phyloP scores from a whole-genome alignment of 2,113 vertebrate genomes.

The Ptyas mucosa region DNA sequence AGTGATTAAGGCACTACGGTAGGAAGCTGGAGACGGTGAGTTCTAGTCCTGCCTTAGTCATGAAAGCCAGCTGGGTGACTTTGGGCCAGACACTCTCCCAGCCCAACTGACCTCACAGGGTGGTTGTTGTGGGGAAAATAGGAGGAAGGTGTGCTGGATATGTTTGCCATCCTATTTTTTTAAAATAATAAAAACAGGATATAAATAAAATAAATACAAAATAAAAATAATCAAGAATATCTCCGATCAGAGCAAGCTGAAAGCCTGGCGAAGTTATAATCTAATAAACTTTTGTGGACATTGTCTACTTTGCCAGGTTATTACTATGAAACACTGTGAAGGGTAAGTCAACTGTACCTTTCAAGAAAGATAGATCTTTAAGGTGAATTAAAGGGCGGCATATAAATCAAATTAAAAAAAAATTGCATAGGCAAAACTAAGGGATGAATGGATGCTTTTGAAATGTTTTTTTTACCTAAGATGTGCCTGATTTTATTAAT shows the following conservation, averaged over 20 bases:
- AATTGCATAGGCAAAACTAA: neutral
- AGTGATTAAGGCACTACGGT: neutral
- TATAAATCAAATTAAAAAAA: no score
- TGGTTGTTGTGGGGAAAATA: neutral
- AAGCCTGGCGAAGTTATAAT: neutral
- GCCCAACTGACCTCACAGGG: neutral
- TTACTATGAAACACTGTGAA: neutral
- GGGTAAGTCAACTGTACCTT: neutral
- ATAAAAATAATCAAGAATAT: neutral
- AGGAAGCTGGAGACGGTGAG: neutral
- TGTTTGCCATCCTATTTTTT: neutral
- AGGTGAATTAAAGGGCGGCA: no score
- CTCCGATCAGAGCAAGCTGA: neutral
- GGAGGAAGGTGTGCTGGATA: neutral
- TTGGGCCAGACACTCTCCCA: neutral
- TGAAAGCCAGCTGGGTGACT: neutral
- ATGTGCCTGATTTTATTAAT: neutral
- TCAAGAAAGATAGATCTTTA: neutral
- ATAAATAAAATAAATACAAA: neutral
- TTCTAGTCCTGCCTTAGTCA: neutral
- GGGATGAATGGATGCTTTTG: neutral
- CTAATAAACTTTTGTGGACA: neutral
- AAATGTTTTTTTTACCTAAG: neutral
- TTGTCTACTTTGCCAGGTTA: neutral
- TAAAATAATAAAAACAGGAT: neutral